phyloP scores from a whole-genome alignment of 2,113 vertebrate species.

The Theristicus caerulescens region DNA sequence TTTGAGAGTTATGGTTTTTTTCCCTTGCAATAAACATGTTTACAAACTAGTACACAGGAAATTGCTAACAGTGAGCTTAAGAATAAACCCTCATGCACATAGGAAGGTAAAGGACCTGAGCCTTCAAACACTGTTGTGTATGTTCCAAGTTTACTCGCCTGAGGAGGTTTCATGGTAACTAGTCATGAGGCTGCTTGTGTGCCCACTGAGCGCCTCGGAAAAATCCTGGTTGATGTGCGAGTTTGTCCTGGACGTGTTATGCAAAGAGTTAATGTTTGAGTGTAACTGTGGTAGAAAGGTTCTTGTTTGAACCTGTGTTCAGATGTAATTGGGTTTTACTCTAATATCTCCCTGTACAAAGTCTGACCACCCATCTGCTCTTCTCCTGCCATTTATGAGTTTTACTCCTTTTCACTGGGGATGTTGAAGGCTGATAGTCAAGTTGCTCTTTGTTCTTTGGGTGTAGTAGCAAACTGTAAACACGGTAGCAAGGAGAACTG shows the following conservation, averaged over 20 bases:
- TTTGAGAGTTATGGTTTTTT: neutral
- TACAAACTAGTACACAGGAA: neutral
- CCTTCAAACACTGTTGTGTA: neutral
- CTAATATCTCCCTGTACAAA: neutral
- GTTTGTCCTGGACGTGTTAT: neutral
- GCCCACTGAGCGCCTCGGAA: neutral
- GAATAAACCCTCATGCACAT: neutral
- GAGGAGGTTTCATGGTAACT: neutral
- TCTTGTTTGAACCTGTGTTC: neutral
- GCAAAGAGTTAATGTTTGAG: neutral
- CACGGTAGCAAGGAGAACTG: neutral
- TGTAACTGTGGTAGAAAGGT: neutral
- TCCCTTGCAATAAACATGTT: neutral
- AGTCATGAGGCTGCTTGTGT: neutral
- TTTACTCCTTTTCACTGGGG: neutral
- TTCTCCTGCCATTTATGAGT: neutral
- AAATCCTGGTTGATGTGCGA: accelerated
- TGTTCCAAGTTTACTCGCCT: neutral
- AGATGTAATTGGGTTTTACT: neutral
- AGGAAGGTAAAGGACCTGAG: neutral
- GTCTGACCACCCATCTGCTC: neutral
- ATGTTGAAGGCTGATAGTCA: neutral
- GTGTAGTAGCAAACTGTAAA: neutral
- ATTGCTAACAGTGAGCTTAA: neutral
- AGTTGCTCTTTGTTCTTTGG: neutral